Base-by-base conservation (phyloP, 1,140 invertebrate species). In the Propsilocerus akamusi region DNA sequence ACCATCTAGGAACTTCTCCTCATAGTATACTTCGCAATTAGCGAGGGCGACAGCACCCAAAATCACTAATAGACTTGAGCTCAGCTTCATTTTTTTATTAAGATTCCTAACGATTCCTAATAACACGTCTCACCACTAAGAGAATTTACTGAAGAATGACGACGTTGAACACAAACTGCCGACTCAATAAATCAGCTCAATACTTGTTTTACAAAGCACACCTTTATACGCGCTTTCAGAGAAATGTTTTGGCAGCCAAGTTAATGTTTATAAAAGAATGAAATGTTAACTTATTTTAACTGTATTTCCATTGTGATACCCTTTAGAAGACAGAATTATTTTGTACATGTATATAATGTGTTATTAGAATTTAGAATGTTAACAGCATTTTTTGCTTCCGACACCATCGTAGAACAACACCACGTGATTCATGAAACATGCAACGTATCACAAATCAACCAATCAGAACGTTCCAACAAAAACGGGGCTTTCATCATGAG, bases 1-100 rank as follows among this genome's bases (percentile, higher is more conserved):
- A 83, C 81, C 80, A 65, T 83, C 81, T n/a, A 58, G 59, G 63
- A 85, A 84, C 55, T 77, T 81, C 61, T 85, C 82, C 55, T 84
- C 76, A 52, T 80, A 73, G 64, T 71, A 78, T 46, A 82, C 70
- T 54, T 81, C 74, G 25, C 60, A 58, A 50, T 54, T 60, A 25
- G 60, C 53, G 26, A 32, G 12, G 17, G 25, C 14, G 3, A 50
- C 4, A 20, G 26, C 25, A 5, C 28, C 26, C 20, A 28, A n/a
- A 5, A 26, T n/a, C 17, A 49, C 23, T 24, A 49, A 48, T 12
- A 49, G 4, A 25, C 26, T 24, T 12, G 22, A 12, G 20, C 34
- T 25, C 12, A 22, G n/a, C 11, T 37, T 41, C 50, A 51, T 30
- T 26, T 46, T 47, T 26, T 30, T 6, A n/a, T 14, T 37, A 37